Evolutionary conservation across 2,797 vertebrate species (phyloP).

Genomic region (Fistularia tabacaria): DNA sequence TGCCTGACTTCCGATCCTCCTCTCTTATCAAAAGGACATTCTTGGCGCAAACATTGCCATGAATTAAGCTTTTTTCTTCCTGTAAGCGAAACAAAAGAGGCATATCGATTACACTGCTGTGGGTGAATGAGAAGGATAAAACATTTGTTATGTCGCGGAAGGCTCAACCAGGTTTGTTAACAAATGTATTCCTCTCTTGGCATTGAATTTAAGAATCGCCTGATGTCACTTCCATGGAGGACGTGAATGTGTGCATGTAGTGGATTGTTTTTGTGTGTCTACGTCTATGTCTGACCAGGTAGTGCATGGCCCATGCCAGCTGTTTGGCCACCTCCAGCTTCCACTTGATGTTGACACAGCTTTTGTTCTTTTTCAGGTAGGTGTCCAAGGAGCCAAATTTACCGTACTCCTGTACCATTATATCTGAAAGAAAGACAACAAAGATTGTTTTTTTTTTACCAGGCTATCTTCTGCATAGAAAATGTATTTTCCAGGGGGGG

Average conservation of each 20-base stretch:
- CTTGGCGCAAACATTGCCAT: constrained; percentile 95
- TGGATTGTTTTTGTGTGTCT: no score
- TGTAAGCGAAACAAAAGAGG: constrained; percentile 37
- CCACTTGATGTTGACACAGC: constrained; percentile 90
- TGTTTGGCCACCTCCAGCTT: constrained; percentile 97
- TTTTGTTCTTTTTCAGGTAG: constrained; percentile 92
- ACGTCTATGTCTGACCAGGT: constrained; percentile 79
- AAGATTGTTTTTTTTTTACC: background rate
- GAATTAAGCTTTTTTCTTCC: constrained; percentile 90
- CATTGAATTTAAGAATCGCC: no score
- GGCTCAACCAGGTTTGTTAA: no score
- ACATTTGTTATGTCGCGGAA: no score
- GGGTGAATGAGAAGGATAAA: no score
- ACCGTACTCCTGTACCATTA: constrained; percentile 96
- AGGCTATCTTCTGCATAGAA: no score
- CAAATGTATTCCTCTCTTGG: no score
- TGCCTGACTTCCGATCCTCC: constrained; percentile 88
- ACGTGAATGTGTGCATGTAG: background rate
- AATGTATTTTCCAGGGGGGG: no score
- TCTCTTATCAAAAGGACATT: constrained; percentile 93
- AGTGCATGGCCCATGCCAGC: constrained; percentile 94
- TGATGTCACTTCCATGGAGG: background rate
- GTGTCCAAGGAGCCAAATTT: constrained; percentile 95
- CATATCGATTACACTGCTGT: background rate
- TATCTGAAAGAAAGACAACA: constrained; percentile 74